Base-by-base conservation (phyloP, 2,113 vertebrate species). In the Bos taurus region DNA sequence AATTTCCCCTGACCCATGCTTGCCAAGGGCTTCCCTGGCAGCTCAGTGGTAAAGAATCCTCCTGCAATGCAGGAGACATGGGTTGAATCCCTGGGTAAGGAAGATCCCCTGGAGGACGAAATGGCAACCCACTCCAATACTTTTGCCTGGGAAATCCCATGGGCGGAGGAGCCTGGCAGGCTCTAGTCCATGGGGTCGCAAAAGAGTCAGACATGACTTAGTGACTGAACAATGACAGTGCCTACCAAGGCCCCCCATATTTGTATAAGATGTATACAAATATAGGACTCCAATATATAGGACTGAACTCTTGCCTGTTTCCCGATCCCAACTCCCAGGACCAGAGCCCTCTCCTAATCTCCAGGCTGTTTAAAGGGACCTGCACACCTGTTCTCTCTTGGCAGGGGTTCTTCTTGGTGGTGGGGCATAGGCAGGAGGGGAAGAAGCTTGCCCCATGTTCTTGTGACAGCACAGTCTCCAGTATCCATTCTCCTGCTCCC, bases 391-490 rank as follows among this genome's bases (percentile, higher is more conserved):
- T 16, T 52, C 87, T 33, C 50, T 81, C 83, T 43, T 4, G 33
- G 46, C 10, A 50, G 57, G 15, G 5, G 1, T 21, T 40, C 87
- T 71, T 15, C 82, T 46, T 9, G 46, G 57, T 2, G 50, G 30
- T 11, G 36, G 40, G 4, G 12, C 9, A 3, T 2, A 33, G 71
- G 23, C 12, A 11, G 23, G 74, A 6, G 17, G 8, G 43, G 77
- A 88, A 87, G 71, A 3, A 2, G 57, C 64, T 67, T 0, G 1
- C 16, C 60, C 71, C 2, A 0, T 0, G n/a, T 23, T 43, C 30
- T 78, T 21, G 1, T 2, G 13, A 46, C 11, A n/a, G n/a, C 6
- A 2, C 15, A 3, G 11, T 59, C 15, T 67, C 48, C 40, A 21
- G 7, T 6, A 78, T 5, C 36, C 28, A n/a, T 43, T 60, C 50